Evolutionary conservation across 2,797 vertebrate genomes (phyloP).

Genomic region (Falco cherrug): DNA sequence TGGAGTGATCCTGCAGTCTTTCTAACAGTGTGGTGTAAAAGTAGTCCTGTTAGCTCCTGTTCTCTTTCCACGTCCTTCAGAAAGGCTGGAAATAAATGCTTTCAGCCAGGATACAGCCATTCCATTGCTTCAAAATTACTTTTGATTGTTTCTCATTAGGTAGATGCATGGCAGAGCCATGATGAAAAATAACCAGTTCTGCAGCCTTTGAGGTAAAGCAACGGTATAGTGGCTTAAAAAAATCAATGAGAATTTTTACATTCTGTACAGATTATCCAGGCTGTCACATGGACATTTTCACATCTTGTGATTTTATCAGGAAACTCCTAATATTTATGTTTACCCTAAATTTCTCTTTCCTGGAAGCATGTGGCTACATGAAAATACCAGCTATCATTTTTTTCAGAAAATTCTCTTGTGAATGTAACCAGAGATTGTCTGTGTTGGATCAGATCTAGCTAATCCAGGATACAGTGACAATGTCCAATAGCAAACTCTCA

Average conservation of each 20-base stretch:
- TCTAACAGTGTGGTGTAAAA: not conserved
- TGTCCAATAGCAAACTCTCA: not conserved
- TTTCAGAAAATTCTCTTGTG: not conserved
- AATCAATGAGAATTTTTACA: not conserved
- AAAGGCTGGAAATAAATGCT: not conserved
- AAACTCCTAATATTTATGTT: not conserved
- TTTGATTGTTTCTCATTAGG: not conserved
- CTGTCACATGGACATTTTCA: not conserved
- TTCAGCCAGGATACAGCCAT: not conserved
- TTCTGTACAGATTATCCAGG: not conserved
- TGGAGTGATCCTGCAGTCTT: not conserved
- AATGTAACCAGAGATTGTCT: not conserved
- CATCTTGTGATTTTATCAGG: not conserved
- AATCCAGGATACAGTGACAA: not conserved
- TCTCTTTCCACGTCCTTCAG: not conserved
- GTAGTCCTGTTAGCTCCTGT: not conserved
- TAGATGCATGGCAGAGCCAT: not conserved
- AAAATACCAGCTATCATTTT: not conserved
- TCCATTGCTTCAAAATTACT: not conserved
- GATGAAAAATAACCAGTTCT: not conserved
- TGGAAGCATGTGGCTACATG: not conserved
- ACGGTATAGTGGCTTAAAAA: not conserved
- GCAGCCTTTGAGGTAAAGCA: not conserved
- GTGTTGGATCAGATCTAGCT: not conserved
- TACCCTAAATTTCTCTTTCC: not conserved